phyloP scores from a whole-genome alignment of 2,888 invertebrate genomes.

The Suillia variegata region DNA sequence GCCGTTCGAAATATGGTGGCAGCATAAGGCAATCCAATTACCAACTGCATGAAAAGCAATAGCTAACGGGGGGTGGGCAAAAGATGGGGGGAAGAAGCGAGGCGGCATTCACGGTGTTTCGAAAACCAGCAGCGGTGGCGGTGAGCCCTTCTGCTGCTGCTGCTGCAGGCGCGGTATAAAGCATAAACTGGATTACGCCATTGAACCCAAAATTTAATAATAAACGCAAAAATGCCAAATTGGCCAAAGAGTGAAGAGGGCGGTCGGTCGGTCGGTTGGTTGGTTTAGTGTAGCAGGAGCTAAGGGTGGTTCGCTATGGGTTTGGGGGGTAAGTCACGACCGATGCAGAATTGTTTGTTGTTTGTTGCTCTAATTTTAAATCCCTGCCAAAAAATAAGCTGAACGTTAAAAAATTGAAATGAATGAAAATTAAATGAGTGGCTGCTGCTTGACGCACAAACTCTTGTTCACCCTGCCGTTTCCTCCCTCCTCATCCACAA shows the following conservation, averaged over 20 bases:
- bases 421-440: conserved; percentile 9
- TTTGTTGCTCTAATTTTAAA: conserved; percentile 3
- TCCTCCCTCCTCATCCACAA: neutral
- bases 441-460: neutral
- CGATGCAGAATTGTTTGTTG: neutral
- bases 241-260: too few relatives aligned
- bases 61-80: neutral
- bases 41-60: neutral
- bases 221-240: conserved; percentile 19
- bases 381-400: conserved; percentile 2
- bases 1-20: too few relatives aligned
- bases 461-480: neutral
- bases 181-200: conserved; percentile 4
- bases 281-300: too few relatives aligned
- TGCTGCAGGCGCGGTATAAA: too few relatives aligned
- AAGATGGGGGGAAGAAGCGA: neutral
- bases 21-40: conserved; percentile 10
- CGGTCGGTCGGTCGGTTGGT: too few relatives aligned
- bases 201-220: conserved; percentile 16
- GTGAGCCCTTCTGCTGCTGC: neutral
- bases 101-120: too few relatives aligned
- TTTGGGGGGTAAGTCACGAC: too few relatives aligned
- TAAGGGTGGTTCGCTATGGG: too few relatives aligned
- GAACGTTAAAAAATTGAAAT: neutral
- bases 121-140: too few relatives aligned